Base-by-base conservation (phyloP, 1,140 invertebrate species). In the Trichonephila inaurata region DNA sequence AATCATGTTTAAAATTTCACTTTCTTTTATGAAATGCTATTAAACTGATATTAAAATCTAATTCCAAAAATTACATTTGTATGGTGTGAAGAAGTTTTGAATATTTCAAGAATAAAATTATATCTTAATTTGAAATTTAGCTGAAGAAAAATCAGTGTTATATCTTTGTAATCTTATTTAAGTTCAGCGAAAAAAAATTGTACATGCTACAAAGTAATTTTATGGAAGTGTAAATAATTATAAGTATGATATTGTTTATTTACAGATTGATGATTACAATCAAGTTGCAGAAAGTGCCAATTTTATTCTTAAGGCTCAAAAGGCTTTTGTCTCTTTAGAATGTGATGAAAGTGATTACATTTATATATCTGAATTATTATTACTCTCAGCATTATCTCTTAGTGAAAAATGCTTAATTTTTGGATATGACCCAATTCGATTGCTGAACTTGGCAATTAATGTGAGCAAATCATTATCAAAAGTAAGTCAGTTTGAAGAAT, bases 351-450 rank as follows among this genome's bases (percentile, higher is more conserved):
- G 12, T 62, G 69, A 93, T 44, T 8, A 28, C 2, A 72, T 64
- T 89, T 89, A 77, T 88, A 66, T 93, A 62, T 77, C 64, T 62
- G 85, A 93, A 72, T 61, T 81, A 60, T 85, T 93, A 51, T 58
- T 93, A 18, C 19, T 93, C 4, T 58, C 72, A 44, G 19, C 92
- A 62, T 88, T 93, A 51, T 89, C 92, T 62, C 24, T 93, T 6
- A 60, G 44, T 81, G 92, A 93, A 61, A 88, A 72, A 82, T 60
- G 81, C 24, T 7, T 93, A 40, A 5, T 58, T 21, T 69, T 62
- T 66, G 92, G 92, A 61, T 33, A 82, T 82, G 81, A 93, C 40
- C 77, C 83, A 16, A 61, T 33, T 7, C 85, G 90, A 51, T 85
- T 92, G 66, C 44, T 92, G 19, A 21, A 85, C 2, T n/a, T 91